A percentile compares a stretch with the other conserved stretches of the same genome.
Evolutionary conservation across 2,113 vertebrate species (phyloP).

Genomic region (Acrocephalus arundinaceus): DNA sequence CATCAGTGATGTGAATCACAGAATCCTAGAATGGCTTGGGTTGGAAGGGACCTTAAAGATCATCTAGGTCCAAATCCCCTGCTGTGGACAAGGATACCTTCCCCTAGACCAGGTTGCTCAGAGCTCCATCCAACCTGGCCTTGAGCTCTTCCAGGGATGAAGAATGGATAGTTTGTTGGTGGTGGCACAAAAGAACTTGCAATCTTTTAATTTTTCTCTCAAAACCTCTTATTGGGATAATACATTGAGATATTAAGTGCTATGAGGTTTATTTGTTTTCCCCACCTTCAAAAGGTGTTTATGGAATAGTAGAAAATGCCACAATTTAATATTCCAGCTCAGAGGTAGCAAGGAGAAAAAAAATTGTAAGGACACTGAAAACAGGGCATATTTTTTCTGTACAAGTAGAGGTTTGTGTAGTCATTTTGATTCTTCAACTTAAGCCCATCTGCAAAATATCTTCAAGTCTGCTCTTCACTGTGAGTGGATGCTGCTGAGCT

Average conservation of each 20-base stretch:
- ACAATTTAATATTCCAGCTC: background rate
- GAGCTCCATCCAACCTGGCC: background rate
- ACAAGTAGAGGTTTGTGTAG: background rate
- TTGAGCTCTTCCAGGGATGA: background rate
- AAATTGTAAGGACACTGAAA: background rate
- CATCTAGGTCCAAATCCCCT: background rate
- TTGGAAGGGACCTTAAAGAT: background rate
- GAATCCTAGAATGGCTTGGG: background rate
- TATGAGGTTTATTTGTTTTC: background rate
- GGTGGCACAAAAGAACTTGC: background rate
- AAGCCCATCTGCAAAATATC: background rate
- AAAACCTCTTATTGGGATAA: background rate
- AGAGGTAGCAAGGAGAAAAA: no score
- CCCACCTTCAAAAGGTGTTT: background rate
- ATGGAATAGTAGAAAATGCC: background rate
- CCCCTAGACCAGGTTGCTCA: background rate
- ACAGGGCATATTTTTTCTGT: background rate
- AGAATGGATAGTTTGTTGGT: background rate
- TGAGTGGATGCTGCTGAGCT: background rate
- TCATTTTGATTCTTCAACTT: background rate
- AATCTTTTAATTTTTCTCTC: background rate
- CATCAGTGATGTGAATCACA: background rate
- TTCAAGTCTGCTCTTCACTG: background rate
- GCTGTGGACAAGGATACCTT: background rate
- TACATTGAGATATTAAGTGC: background rate